Conservation (phyloP, 2,113 vertebrate species). For the Pseudolaguvia tuberculata region DNA sequence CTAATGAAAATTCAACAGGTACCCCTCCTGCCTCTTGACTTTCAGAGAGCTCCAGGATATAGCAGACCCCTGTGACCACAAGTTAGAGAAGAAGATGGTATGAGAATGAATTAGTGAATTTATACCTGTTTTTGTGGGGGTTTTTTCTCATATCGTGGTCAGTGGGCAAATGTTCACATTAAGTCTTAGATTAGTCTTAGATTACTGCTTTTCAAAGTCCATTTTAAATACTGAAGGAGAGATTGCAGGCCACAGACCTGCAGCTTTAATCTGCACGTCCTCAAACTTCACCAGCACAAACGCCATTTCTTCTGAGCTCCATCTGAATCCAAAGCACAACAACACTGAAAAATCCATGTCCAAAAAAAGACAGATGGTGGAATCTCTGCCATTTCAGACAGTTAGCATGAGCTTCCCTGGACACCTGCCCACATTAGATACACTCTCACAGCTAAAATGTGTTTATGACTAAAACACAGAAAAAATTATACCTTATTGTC, state of each 20-base stretch:
- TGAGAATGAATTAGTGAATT: too few species aligned
- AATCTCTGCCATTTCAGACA: slow-evolving; percentile 41
- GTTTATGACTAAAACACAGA: background rate
- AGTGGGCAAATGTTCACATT: too few species aligned
- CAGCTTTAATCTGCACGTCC: slow-evolving; percentile 21
- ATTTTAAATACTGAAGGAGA: background rate
- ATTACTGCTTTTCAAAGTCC: background rate
- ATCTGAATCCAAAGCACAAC: slow-evolving; percentile 16
- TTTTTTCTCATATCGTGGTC: too few species aligned
- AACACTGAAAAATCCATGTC: slow-evolving; percentile 30
- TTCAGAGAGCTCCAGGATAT: too few species aligned
- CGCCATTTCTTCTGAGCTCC: slow-evolving; percentile 28
- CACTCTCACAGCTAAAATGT: background rate
- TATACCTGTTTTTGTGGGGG: too few species aligned
- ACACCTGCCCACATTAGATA: slow-evolving; percentile 23
- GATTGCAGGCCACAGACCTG: slow-evolving; percentile 13
- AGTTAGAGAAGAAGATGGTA: too few species aligned
- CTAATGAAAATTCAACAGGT: too few species aligned
- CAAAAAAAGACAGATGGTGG: slow-evolving; percentile 41
- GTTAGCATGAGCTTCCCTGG: slow-evolving; percentile 36
- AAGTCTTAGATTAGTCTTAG: too few species aligned
- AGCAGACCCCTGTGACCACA: too few species aligned
- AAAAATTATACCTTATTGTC: background rate
- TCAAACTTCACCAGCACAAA: slow-evolving; percentile 17
- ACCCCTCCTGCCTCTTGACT: too few species aligned